These are phyloP conservation scores for Bombyx mandarina DNA, from an alignment of 1,140 invertebrate species.

Conservation along the genomic window DNA sequence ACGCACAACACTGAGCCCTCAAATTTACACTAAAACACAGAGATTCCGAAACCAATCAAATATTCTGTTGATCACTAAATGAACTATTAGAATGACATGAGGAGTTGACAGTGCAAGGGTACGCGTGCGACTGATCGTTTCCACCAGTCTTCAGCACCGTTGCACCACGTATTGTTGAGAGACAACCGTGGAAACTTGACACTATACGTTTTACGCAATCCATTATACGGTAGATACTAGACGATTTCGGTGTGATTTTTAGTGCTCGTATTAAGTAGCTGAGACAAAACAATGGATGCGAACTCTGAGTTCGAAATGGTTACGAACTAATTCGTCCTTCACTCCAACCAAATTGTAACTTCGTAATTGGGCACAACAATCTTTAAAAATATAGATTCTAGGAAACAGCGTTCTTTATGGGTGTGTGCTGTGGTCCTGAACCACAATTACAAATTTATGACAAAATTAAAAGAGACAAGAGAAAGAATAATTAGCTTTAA, in stretches of 20 bases:
- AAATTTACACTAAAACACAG: too few species aligned
- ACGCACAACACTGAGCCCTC: too few species aligned
- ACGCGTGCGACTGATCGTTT: constrained; percentile 38
- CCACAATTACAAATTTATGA: neutral
- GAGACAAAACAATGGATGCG: constrained; percentile 8
- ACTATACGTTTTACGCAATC: constrained; percentile 52
- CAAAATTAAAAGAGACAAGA: neutral
- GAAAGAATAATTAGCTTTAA: too few species aligned
- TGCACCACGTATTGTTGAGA: constrained; percentile 57
- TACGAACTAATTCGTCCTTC: neutral
- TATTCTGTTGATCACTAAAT: too few species aligned
- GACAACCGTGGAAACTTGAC: constrained; percentile 50
- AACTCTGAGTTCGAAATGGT: neutral
- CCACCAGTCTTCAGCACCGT: constrained; percentile 34
- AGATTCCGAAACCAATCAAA: too few species aligned
- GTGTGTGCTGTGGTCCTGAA: neutral
- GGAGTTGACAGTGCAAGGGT: constrained; percentile 39
- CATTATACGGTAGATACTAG: constrained; percentile 55
- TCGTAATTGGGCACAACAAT: neutral
- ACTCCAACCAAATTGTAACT: neutral
- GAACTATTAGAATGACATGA: constrained; percentile 18
- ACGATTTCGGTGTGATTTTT: constrained; percentile 32
- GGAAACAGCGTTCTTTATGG: neutral
- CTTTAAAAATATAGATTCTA: too few species aligned
- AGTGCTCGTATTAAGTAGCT: constrained; percentile 18